A percentile compares a stretch with the other conserved stretches of the same genome.
Conservation (phyloP, 2,888 invertebrate genomes). For the Pristionchus fissidentatus region DNA sequence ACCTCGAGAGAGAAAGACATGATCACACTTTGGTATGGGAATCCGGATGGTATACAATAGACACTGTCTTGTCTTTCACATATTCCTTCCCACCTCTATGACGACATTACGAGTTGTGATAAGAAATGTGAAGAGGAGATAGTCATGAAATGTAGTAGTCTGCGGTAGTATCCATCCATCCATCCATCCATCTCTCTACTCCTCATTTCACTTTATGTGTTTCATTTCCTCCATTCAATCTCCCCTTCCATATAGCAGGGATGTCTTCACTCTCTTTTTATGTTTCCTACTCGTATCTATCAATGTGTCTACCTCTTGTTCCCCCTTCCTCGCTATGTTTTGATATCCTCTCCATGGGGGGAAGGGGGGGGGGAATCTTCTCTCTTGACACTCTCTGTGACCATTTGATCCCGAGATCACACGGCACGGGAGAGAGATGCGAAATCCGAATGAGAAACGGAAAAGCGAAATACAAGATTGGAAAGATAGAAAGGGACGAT, state of each 20-base stretch:
- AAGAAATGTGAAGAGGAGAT: neutral
- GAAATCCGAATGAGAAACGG: neutral
- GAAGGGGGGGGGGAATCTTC: neutral
- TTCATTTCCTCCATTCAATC: neutral
- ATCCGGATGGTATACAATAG: slow-evolving; percentile 7
- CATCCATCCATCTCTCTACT: neutral
- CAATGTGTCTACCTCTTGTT: neutral
- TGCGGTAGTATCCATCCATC: neutral
- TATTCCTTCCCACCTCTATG: neutral
- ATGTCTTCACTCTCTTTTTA: neutral
- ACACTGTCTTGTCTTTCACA: neutral
- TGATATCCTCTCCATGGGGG: neutral
- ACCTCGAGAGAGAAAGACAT: neutral
- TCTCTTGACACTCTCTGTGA: neutral
- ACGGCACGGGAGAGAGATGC: neutral
- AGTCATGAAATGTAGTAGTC: neutral
- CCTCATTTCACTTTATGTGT: neutral
- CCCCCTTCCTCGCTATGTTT: neutral
- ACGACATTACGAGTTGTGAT: neutral
- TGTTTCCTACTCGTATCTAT: neutral
- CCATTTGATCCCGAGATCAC: slow-evolving; percentile 13
- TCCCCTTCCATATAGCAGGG: neutral
- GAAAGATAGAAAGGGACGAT: neutral
- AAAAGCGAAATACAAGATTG: neutral
- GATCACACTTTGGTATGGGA: neutral